These are phyloP conservation scores for Athene cunicularia DNA, from an alignment of 2,113 vertebrate genomes.

Conservation along the genomic window DNA sequence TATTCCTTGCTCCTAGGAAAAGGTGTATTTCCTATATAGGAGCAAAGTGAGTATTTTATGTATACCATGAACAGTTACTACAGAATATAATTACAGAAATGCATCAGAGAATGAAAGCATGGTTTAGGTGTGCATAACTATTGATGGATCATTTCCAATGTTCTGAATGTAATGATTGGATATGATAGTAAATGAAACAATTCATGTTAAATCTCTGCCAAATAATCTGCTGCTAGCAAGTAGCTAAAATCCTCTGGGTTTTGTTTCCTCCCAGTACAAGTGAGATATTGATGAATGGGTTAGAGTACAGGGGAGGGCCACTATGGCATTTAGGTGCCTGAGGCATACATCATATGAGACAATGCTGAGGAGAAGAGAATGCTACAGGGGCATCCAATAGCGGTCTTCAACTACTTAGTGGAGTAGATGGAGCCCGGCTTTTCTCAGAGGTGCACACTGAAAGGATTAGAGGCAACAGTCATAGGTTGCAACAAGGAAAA, in stretches of 20 bases:
- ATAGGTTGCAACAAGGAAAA: neutral
- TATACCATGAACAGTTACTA: neutral
- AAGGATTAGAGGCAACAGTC: neutral
- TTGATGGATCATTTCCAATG: neutral
- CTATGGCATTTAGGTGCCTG: neutral
- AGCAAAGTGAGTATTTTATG: neutral
- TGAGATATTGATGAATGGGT: neutral
- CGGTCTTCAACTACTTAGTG: neutral
- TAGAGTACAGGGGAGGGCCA: neutral
- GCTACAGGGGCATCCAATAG: neutral
- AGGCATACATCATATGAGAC: neutral
- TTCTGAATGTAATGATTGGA: neutral
- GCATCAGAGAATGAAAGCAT: neutral
- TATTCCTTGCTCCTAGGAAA: neutral
- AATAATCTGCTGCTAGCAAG: neutral
- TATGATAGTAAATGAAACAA: neutral
- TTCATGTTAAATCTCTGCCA: neutral
- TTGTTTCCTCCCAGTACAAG: neutral
- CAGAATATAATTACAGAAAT: neutral
- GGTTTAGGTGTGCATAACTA: neutral
- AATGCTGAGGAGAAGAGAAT: neutral
- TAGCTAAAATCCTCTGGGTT: neutral
- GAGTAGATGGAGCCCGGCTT: neutral
- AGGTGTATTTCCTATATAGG: neutral
- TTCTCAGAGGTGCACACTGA: neutral